A percentile compares a stretch with the other conserved stretches of the same genome.
Evolutionary conservation across 2,113 vertebrate species (phyloP).

Genomic region (Pedionomus torquatus): DNA sequence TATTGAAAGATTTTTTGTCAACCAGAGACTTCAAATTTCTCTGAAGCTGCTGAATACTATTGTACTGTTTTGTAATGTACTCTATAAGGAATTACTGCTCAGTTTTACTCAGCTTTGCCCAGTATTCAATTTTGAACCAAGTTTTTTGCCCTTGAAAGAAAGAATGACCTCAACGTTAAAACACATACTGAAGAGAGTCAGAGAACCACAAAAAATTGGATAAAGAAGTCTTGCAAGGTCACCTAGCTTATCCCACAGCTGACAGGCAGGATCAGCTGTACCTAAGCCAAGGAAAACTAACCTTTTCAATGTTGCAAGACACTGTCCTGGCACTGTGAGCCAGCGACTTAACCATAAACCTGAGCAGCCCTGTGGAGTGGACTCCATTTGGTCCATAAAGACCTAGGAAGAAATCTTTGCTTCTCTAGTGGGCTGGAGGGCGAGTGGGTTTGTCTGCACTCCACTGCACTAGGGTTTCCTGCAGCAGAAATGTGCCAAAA

Average conservation of each 20-base stretch:
- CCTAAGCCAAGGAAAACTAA: neutral
- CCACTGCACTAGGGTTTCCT: neutral
- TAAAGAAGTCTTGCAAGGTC: neutral
- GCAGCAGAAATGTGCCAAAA: neutral
- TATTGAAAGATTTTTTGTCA: neutral
- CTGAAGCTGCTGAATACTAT: neutral
- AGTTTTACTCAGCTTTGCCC: neutral
- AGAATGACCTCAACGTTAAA: neutral
- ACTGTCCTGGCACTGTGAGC: neutral
- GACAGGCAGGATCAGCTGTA: slow-evolving; percentile 9
- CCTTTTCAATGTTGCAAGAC: neutral
- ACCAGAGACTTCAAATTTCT: neutral
- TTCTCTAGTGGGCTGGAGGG: neutral
- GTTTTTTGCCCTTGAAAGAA: neutral
- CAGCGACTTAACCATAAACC: neutral
- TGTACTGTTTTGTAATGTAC: neutral
- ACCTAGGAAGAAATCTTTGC: neutral
- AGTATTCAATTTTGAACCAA: neutral
- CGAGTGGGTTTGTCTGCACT: neutral
- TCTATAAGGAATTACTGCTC: neutral
- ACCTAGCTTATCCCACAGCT: neutral
- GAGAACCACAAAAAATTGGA: neutral
- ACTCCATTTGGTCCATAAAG: neutral
- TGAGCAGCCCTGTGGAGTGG: neutral
- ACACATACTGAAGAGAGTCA: neutral